Evolutionary conservation across 2,113 vertebrate genomes (phyloP).

Genomic region (Engraulis encrasicolus): DNA sequence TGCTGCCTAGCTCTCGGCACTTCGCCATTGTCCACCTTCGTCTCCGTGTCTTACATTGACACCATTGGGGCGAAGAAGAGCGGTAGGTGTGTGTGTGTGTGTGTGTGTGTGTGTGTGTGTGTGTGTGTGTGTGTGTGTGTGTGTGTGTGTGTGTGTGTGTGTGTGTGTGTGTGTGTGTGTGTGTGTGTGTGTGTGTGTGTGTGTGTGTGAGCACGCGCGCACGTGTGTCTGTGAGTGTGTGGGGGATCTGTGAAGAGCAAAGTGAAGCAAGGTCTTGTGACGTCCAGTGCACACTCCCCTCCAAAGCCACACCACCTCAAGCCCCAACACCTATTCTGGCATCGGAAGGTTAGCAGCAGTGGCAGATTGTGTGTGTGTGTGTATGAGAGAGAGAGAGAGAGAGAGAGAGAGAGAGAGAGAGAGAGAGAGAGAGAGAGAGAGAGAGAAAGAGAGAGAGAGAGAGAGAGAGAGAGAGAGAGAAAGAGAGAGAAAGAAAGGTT

Average conservation of each 20-base stretch:
- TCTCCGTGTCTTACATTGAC: slow-evolving; percentile 19
- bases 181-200: no score
- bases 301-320: background rate
- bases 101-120: no score
- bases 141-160: no score
- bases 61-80: slow-evolving; percentile 15
- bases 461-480: background rate
- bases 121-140: no score
- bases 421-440: background rate
- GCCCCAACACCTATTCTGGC: background rate
- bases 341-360: background rate
- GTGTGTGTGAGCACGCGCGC: no score
- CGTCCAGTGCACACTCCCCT: slow-evolving; percentile 1
- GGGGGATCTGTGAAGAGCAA: background rate
- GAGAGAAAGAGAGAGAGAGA: background rate
- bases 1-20: background rate
- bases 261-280: background rate
- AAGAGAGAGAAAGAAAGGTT: background rate
- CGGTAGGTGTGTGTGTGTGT: no score
- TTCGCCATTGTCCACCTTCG: slow-evolving; percentile 27
- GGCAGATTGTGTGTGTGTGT: slow-evolving; percentile 24
- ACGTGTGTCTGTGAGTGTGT: no score
- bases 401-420: background rate
- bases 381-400: background rate
- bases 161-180: no score